Evolutionary conservation across 2,888 invertebrate species (phyloP), one percentile per base, ranked within the genome.

Genomic region (Podabrus alpinus): DNA sequence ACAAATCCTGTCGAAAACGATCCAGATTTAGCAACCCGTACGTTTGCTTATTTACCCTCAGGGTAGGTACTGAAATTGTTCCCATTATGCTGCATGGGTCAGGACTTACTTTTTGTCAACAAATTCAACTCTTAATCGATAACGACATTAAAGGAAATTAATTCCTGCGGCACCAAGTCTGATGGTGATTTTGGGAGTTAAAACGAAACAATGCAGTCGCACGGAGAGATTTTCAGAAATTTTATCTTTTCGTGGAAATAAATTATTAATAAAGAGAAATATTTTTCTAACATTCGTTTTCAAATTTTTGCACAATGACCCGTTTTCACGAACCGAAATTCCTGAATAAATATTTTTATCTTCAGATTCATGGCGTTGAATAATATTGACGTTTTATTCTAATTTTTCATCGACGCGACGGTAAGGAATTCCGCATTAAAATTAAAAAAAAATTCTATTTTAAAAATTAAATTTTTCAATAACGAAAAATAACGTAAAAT

Each of bases 1-100:
- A 66, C 45, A 71, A 71, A 67, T 67, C 71, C 71, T 59, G 24
- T 24, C 25, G 71, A 71, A 71, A 71, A 60, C 71, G 71, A 71
- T 71, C 67, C 71, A 67, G 67, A 71, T 71, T 71, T 45, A 45
- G 59, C 16, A 59, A 45, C n/a, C 62, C 29, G n/a, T 24, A 15
- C 59, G 67, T 25, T 64, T 72, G 72, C 45, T 45, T 45, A 45
- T 72, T 72, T 72, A 67, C 72, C 72, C 72, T 68, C 68, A 72
- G 67, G 68, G 29, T 72, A 29, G 68, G 72, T 64, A 71, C 25
- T 67, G 25, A 61, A 72, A 19, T 62, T 29, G 29, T 24, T 68
- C n/a, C 45, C 68, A 66, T 61, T 72, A 67, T 68, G n/a, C 66
- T 25, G 29, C 19, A 45, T 59, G 72, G 72, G 72, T 68, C 67